Evolutionary conservation across 2,888 invertebrate species (phyloP).

Genomic region (Xestia rhomboidea): DNA sequence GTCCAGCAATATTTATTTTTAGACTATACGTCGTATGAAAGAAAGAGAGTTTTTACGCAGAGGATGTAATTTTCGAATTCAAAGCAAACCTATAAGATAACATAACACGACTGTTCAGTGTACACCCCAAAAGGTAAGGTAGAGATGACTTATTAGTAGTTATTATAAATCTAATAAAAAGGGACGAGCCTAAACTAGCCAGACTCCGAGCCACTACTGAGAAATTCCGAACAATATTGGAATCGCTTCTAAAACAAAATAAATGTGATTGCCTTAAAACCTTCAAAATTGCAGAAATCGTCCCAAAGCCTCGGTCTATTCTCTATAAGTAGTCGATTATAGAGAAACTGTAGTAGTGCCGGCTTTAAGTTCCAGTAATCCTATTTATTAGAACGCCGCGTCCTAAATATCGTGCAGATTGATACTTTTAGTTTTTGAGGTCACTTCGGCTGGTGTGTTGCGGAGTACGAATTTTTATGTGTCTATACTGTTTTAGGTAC

Average conservation of each 20-base stretch:
- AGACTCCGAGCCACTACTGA: not conserved
- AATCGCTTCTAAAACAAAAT: slow-evolving; percentile 1
- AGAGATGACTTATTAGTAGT: not conserved
- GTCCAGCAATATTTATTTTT: too few species aligned
- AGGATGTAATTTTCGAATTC: not conserved
- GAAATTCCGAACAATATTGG: not conserved
- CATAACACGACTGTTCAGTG: too few species aligned
- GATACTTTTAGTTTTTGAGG: slow-evolving; percentile 63
- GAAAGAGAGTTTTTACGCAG: not conserved
- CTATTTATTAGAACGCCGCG: slow-evolving; percentile 66
- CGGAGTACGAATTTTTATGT: not conserved
- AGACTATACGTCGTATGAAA: not conserved
- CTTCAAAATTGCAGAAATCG: slow-evolving; percentile 55
- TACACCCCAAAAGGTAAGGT: not conserved
- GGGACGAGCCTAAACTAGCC: not conserved
- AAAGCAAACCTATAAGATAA: not conserved
- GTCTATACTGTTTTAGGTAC: not conserved
- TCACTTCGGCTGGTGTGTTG: slow-evolving; percentile 16
- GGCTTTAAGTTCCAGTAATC: slow-evolving; percentile 64
- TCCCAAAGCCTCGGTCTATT: slow-evolving; percentile 44
- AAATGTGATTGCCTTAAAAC: slow-evolving; percentile 31
- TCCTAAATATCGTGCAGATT: slow-evolving; percentile 66
- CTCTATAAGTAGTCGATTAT: slow-evolving; percentile 50
- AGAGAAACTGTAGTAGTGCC: slow-evolving; percentile 70
- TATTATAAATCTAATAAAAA: not conserved